Percentiles rank a stretch among this genome's conserved stretches.
phyloP scores from a whole-genome alignment of 2,888 invertebrate species.

The Mythimna lalbum region DNA sequence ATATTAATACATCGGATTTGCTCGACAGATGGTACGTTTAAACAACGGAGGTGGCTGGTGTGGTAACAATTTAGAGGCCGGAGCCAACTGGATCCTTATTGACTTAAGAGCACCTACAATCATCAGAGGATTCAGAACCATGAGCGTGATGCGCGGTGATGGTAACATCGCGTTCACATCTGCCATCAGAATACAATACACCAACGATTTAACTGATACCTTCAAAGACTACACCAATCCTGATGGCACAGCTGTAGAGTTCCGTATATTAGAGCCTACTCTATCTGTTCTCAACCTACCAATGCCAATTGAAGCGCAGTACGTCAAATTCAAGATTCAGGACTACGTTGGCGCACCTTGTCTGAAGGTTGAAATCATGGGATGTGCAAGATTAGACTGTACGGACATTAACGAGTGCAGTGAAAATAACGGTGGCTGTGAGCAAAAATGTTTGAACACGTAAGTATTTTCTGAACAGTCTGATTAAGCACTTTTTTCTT shows the following conservation, averaged over 20 bases:
- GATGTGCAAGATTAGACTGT: slow-evolving; percentile 97
- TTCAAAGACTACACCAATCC: slow-evolving; percentile 98
- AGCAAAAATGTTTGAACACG: slow-evolving; percentile 97
- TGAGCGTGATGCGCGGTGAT: slow-evolving; percentile 95
- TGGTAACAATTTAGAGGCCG: slow-evolving; percentile 95
- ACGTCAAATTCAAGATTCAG: slow-evolving; percentile 95
- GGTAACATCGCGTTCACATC: slow-evolving; percentile 97
- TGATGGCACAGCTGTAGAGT: slow-evolving; percentile 98
- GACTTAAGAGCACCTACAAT: slow-evolving; percentile 97
- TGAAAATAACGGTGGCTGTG: slow-evolving; percentile 96
- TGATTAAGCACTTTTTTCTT: not conserved
- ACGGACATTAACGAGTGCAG: slow-evolving; percentile 97
- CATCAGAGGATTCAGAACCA: slow-evolving; percentile 97
- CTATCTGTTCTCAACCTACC: slow-evolving; percentile 97
- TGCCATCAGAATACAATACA: slow-evolving; percentile 96
- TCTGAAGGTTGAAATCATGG: slow-evolving; percentile 97
- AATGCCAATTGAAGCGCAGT: slow-evolving; percentile 97
- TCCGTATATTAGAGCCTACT: slow-evolving; percentile 96
- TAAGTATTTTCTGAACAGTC: slow-evolving; percentile 74
- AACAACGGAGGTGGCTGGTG: slow-evolving; percentile 97
- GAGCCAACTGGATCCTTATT: slow-evolving; percentile 96
- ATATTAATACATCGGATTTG: slow-evolving; percentile 40
- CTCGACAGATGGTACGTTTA: slow-evolving; percentile 94
- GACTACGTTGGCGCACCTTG: slow-evolving; percentile 97
- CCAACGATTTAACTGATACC: slow-evolving; percentile 96